Conservation (phyloP, 2,113 vertebrate species). For the Hippopotamus amphibius region DNA sequence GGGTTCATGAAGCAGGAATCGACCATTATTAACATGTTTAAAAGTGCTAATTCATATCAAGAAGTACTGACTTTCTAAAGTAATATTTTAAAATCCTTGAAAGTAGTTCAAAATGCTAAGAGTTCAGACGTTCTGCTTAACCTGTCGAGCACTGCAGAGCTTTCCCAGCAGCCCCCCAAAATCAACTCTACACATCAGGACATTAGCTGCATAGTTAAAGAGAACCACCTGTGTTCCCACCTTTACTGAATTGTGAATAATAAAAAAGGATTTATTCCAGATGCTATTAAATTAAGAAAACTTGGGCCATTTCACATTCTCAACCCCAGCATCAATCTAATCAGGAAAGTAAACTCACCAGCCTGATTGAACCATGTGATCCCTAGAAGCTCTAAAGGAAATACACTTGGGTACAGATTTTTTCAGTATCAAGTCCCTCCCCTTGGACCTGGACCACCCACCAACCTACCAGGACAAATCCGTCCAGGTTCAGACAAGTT, state of each 20-base stretch:
- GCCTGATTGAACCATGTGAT: not conserved
- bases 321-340: slow-evolving; percentile 3
- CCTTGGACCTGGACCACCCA: not conserved
- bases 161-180: slow-evolving; percentile 12
- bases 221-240: slow-evolving; percentile 21
- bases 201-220: not conserved
- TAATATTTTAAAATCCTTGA: not conserved
- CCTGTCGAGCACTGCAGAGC: not conserved
- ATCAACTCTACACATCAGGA: slow-evolving; percentile 10
- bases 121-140: not conserved
- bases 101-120: slow-evolving; percentile 7
- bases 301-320: not conserved
- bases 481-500: slow-evolving; percentile 78
- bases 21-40: not conserved
- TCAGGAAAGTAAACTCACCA: not conserved
- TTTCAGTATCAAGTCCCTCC: not conserved
- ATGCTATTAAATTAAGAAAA: not conserved
- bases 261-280: slow-evolving; percentile 32
- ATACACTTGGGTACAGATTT: not conserved
- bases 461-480: slow-evolving; percentile 83
- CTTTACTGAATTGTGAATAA: not conserved
- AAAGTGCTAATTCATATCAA: not conserved
- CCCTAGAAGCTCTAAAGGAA: slow-evolving; percentile 2
- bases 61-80: not conserved
- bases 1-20: not conserved